phyloP scores from a whole-genome alignment of 2,113 vertebrate species.

The Ctenodactylus gundi region DNA sequence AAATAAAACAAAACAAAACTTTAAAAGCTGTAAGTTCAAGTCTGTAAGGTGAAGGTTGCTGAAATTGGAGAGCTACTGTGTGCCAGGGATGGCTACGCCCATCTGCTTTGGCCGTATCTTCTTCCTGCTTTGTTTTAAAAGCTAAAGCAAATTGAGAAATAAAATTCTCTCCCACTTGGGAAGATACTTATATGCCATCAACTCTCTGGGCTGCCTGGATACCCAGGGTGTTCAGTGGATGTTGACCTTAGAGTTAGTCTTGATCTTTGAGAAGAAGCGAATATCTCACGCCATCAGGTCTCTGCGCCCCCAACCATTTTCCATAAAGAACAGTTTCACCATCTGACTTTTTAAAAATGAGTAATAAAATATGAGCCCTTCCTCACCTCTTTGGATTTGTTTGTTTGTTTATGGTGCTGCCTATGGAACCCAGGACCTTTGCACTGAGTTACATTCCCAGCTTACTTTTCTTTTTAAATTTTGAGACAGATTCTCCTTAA shows the following conservation, averaged over 20 bases:
- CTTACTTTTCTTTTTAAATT: too few relatives aligned
- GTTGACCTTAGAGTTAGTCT: slow-evolving; percentile 51
- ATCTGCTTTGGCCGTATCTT: background rate
- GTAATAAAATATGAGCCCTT: background rate
- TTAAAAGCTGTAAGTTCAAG: background rate
- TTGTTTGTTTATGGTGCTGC: too few relatives aligned
- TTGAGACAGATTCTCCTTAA: too few relatives aligned
- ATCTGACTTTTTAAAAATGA: background rate
- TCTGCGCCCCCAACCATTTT: background rate
- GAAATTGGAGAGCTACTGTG: background rate
- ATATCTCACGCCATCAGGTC: background rate
- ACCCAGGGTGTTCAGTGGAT: background rate
- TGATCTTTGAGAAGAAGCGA: slow-evolving; percentile 40
- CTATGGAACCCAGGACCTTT: too few relatives aligned
- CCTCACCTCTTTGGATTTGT: background rate
- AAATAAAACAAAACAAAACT: background rate
- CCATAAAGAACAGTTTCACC: background rate
- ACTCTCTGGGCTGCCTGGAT: background rate
- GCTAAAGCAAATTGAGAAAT: slow-evolving; percentile 1
- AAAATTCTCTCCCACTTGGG: slow-evolving; percentile 49
- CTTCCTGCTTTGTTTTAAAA: background rate
- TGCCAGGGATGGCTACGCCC: background rate
- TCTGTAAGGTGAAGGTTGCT: background rate
- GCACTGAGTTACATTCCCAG: too few relatives aligned
- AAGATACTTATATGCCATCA: slow-evolving; percentile 10